Base-by-base conservation (phyloP, 2,113 vertebrate genomes). In the Sinocyclocheilus grahami region DNA sequence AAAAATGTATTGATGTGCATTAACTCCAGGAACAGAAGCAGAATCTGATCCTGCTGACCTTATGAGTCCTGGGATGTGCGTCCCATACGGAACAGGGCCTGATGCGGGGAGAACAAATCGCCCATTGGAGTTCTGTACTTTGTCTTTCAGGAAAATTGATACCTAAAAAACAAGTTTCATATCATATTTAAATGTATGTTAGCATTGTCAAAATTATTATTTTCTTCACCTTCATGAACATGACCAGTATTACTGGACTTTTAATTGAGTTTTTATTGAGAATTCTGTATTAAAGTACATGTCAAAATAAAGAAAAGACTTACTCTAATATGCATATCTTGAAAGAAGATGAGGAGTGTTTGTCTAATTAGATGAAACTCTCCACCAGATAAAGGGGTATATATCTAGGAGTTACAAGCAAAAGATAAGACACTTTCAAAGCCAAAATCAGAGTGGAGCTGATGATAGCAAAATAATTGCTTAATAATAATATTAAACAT, bases 311-410 rank as follows among this genome's bases (percentile, higher is more conserved):
- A 76, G 20, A 69, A 24, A 51, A n/a, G 39, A 89, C 96, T 96
- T 94, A 99, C 98, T 93, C 98, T 93, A 90, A 99, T 99, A 82
- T 99, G 98, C 96, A 99, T 97, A 91, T 99, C 98, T 93, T 99
- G 98, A 90, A 99, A 99, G 92, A 99, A 99, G 90, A 96, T 92
- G 37, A 99, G 97, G 82, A 99, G 95, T 0, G 96, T 99, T 94
- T 99, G 98, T 88, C 98, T 95, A 91, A 99, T 98, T 51, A 98
- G 93, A 92, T 99, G 98, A 93, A 99, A 97, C 90, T 99, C 97
- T 0, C 98, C 98, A 27, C 93, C 86, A 92, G 93, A 87, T 77
- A 92, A 88, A 55, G 91, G 67, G 5, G 93, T 93, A 12, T 99
- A 99, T 0, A 94, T 95, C 98, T 99, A 91, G 85, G 22, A 76